Evolutionary conservation across 2,113 vertebrate species (phyloP), one percentile per base, ranked within the genome.

Genomic region (Cololabis saira): DNA sequence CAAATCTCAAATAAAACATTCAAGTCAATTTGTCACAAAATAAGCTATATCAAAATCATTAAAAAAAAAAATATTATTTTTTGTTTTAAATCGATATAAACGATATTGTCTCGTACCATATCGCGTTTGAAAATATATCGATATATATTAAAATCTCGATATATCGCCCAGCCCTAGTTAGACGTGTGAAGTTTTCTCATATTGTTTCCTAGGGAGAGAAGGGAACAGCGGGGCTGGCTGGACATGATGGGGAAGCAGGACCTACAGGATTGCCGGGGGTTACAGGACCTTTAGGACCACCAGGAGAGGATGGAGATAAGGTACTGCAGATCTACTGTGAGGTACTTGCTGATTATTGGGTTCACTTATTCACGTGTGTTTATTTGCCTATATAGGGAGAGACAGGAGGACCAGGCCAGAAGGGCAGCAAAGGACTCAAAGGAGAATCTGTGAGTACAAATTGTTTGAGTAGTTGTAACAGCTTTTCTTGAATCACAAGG

Each of bases 241-340:
- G 96, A 14, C 85, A 89, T 18, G 96, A 98, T 0, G 96, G 96
- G 1, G 86, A 92, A 43, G 87, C 73, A 22, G 96, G 96, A 0
- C 92, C 93, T 0, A 0, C 85, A 12, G 96, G 96, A 5, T 88
- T 94, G 22, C 95, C 84, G 0, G 96, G 96, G 0, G 51, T 91
- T 12, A 59, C 90, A 0, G 96, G 96, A 3, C 82, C 94, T 37
- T 37, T 78, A 0, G 96, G 95, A 6, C 92, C 93, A 14, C 90
- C 92, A 0, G 96, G 96, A 22, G 96, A 98, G 50, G 96, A 98
- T 0, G 96, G 96, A 44, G 95, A 97, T 90, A 98, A 97, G 93
- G 96, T 97, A 81, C 17, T 42, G 18, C 18, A 55, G 45, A n/a
- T 50, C 41, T 77, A 41, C 22, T 53, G 42, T 55, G 30, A 50